Percentiles rank a stretch among this genome's conserved stretches.
Evolutionary conservation across 2,888 invertebrate genomes (phyloP).

Genomic region (Spisula subtruncata): DNA sequence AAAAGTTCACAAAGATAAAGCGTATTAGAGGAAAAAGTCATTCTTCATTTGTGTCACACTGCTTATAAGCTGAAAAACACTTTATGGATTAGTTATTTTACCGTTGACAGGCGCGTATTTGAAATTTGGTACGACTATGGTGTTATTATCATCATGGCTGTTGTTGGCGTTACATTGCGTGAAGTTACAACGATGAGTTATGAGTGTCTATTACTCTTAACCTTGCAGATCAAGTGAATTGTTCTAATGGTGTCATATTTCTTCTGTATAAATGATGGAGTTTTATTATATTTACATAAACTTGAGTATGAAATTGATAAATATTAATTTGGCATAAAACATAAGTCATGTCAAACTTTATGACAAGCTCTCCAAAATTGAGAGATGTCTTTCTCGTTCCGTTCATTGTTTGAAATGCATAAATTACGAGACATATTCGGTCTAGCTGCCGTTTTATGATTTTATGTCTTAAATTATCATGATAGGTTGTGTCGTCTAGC

Average conservation of each 20-base stretch:
- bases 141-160: not conserved
- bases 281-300: constrained; percentile 29
- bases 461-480: constrained; percentile 41
- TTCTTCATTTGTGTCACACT: constrained; percentile 11
- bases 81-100: constrained; percentile 19
- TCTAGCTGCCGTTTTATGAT: constrained; percentile 31
- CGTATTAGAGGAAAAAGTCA: not conserved
- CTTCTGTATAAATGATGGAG: not conserved
- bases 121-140: not conserved
- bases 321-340: constrained; percentile 56
- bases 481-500: not conserved
- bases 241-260: constrained; percentile 40
- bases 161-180: not conserved
- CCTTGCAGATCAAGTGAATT: constrained; percentile 27
- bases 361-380: constrained; percentile 42
- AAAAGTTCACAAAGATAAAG: not conserved
- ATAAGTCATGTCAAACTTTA: constrained; percentile 52
- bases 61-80: constrained; percentile 16
- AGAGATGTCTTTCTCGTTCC: constrained; percentile 42
- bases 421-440: constrained; percentile 36
- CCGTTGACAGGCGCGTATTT: constrained; percentile 9
- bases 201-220: not conserved
- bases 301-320: constrained; percentile 42
- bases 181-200: not conserved
- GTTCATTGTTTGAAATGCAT: constrained; percentile 55